Evolutionary conservation across 2,888 invertebrate species (phyloP), one percentile per base, ranked within the genome.

Genomic region (Coleophora deauratella): DNA sequence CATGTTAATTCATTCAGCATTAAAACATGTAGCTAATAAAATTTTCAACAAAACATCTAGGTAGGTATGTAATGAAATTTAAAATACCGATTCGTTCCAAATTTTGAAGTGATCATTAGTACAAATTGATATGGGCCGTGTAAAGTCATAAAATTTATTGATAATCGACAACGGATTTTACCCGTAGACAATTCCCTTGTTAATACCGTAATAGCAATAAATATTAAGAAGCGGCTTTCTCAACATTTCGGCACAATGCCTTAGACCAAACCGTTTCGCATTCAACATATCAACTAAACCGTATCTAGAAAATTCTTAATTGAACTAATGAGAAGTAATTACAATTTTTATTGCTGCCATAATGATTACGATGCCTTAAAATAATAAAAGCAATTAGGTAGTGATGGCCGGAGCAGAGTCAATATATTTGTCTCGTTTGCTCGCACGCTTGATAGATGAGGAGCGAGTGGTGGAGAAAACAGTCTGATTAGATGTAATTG

Each of bases 281-380:
- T 81, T 80, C 77, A 77, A 75, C 78, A 77, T 73, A 80, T 80
- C 77, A 78, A 73, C 73, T 72, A 68, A 70, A 73, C 73, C 81
- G 81, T 81, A 66, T 82, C 82, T 84, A 82, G 84, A 82, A 84
- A 78, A 82, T 81, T 80, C 84, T 81, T 82, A 84, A 84, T 84
- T 84, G 85, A 82, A 76, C 84, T 85, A 85, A 85, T 85, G 82
- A 85, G 84, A 80, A 82, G 81, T 84, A 84, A 84, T 85, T 82
- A 85, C 82, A 84, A 82, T 80, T 84, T 85, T 84, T 85, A 85
- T 84, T 76, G 74, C 80, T 64, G 80, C 75, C 75, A 75, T 84
- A 84, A 84, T 85, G 79, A 84, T 84, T 85, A 85, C 84, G 85
- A 84, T 84, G 84, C 74, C 80, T 84, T 85, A 85, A 85, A 85